Evolutionary conservation across 2,113 vertebrate genomes (phyloP).

Genomic region (Ophiodon elongatus): DNA sequence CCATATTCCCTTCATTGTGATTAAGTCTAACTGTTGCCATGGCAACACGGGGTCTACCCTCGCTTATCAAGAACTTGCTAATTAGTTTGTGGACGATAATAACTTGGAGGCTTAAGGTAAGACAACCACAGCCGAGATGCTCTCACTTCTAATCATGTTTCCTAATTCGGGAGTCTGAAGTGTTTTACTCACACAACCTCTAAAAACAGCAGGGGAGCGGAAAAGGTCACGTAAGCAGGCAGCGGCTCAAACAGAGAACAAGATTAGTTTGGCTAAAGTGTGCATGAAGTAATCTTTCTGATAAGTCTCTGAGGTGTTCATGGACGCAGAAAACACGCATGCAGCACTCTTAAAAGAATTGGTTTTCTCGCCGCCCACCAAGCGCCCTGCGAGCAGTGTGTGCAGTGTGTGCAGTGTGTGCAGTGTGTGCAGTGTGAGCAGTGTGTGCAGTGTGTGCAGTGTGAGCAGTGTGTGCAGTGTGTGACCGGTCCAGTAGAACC

Average conservation of each 20-base stretch:
- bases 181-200: constrained; percentile 47
- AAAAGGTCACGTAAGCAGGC: constrained; percentile 35
- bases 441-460: too few relatives aligned
- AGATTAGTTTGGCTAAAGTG: constrained; percentile 19
- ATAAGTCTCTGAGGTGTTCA: background rate
- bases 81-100: constrained; percentile 81
- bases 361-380: background rate
- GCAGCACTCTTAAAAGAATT: background rate
- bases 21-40: constrained; percentile 71
- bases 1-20: constrained; percentile 56
- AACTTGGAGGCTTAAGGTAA: constrained; percentile 71
- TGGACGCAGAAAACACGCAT: background rate
- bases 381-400: too few relatives aligned
- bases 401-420: too few relatives aligned
- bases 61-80: constrained; percentile 75
- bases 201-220: constrained; percentile 35
- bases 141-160: constrained; percentile 57
- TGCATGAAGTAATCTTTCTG: background rate
- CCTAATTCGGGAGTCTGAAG: constrained; percentile 58
- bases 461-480: too few relatives aligned
- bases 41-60: constrained; percentile 63
- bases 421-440: too few relatives aligned
- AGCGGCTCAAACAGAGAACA: background rate
- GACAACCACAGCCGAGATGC: constrained; percentile 48
- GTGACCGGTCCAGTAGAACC: background rate